These are phyloP conservation scores for Pyrochroa serraticornis DNA, from an alignment of 2,888 invertebrate species.

Conservation along the genomic window DNA sequence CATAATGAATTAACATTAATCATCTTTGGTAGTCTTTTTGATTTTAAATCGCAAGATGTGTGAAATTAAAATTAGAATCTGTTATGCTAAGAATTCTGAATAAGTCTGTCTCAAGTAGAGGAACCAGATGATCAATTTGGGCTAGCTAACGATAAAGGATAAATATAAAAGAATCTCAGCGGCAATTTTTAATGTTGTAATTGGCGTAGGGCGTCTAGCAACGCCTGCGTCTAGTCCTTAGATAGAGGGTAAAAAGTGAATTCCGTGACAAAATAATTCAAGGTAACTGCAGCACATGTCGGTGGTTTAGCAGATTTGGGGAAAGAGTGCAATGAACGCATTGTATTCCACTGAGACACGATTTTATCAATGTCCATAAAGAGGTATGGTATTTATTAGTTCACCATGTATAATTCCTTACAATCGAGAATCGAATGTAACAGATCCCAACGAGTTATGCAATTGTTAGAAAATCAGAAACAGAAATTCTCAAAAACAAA, in stretches of 20 bases:
- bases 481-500: not conserved
- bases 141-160: too few species aligned
- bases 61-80: too few species aligned
- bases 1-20: too few species aligned
- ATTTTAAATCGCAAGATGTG: too few species aligned
- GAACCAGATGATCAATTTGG: too few species aligned
- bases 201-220: constrained; percentile 1
- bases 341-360: constrained; percentile 46
- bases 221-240: too few species aligned
- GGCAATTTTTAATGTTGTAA: constrained; percentile 4
- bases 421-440: constrained; percentile 35
- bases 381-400: constrained; percentile 39
- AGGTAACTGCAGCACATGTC: constrained; percentile 44
- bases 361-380: constrained; percentile 43
- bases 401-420: constrained; percentile 38
- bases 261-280: constrained; percentile 44
- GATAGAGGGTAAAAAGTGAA: not conserved
- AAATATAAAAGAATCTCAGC: too few species aligned
- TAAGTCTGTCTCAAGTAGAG: too few species aligned
- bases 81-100: too few species aligned
- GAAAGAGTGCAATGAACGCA: constrained; percentile 44
- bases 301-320: constrained; percentile 47
- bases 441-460: constrained; percentile 36
- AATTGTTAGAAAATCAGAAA: constrained; percentile 4
- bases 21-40: too few species aligned